phyloP scores from a whole-genome alignment of 2,797 vertebrate genomes.

The Masticophis lateralis region DNA sequence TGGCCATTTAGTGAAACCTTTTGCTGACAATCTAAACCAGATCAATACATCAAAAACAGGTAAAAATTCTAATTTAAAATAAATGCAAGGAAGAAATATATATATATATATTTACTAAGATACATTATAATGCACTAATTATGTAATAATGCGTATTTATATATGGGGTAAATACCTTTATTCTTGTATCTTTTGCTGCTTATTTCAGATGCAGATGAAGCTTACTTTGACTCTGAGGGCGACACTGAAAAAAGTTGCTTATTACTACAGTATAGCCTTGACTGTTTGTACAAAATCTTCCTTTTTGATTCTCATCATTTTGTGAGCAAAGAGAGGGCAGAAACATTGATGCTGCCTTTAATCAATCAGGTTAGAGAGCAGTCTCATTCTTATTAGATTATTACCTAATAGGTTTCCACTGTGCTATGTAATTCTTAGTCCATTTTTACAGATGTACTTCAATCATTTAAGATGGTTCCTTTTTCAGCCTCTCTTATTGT shows the following conservation, averaged over 20 bases:
- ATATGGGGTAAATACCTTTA: neutral
- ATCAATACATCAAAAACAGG: slow-evolving; percentile 79
- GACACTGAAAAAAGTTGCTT: slow-evolving; percentile 77
- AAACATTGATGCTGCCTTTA: slow-evolving; percentile 84
- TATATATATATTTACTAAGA: neutral
- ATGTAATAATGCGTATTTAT: neutral
- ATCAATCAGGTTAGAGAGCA: slow-evolving; percentile 82
- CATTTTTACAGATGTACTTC: neutral
- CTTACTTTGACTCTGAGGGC: slow-evolving; percentile 75
- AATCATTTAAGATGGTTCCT: neutral
- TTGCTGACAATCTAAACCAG: slow-evolving; percentile 81
- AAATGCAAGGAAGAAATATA: neutral
- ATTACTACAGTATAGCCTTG: slow-evolving; percentile 77
- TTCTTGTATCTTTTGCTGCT: neutral
- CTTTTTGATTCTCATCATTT: slow-evolving; percentile 89
- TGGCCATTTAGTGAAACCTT: slow-evolving; percentile 88
- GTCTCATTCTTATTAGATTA: neutral
- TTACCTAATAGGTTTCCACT: neutral
- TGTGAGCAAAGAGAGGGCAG: slow-evolving; percentile 86
- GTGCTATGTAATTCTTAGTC: neutral
- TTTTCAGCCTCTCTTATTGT: neutral
- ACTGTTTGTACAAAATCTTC: slow-evolving; percentile 91
- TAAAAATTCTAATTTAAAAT: slow-evolving; percentile 50
- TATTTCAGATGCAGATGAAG: slow-evolving; percentile 69
- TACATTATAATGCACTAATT: neutral